Percentiles rank a stretch among this genome's conserved stretches.
phyloP scores from a whole-genome alignment of 2,113 vertebrate species.

The Albula glossodonta region DNA sequence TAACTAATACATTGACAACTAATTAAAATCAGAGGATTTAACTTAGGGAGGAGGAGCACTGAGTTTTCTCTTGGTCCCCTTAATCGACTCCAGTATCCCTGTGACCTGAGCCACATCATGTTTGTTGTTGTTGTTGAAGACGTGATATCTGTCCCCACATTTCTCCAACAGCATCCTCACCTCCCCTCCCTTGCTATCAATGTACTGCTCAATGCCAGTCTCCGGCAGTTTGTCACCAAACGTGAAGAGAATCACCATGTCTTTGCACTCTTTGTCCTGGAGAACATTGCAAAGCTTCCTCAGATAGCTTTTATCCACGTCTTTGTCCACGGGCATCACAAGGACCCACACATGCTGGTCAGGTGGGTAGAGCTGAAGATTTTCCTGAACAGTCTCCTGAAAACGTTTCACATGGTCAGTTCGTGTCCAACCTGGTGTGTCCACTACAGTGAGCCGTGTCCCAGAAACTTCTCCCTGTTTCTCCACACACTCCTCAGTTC shows the following conservation, averaged over 20 bases:
- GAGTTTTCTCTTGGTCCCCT: too few relatives aligned
- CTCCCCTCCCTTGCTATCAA: not conserved
- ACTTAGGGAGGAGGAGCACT: too few relatives aligned
- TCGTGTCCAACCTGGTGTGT: constrained; percentile 20
- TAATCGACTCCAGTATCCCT: not conserved
- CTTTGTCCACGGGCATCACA: constrained; percentile 20
- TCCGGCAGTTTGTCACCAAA: not conserved
- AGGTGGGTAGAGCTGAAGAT: not conserved
- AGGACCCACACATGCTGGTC: constrained; percentile 49
- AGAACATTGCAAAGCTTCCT: constrained; percentile 34
- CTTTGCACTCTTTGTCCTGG: constrained; percentile 47
- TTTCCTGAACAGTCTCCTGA: not conserved
- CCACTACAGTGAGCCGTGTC: constrained; percentile 22
- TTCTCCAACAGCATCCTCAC: not conserved
- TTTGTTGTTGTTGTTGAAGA: not conserved
- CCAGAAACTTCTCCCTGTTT: constrained; percentile 33
- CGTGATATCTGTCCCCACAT: too few relatives aligned
- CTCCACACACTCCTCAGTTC: constrained; percentile 49
- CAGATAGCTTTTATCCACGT: constrained; percentile 43
- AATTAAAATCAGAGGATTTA: too few relatives aligned
- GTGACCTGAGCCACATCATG: not conserved
- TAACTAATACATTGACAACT: too few relatives aligned
- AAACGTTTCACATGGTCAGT: not conserved
- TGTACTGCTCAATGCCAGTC: not conserved
- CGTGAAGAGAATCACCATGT: constrained; percentile 26